Evolutionary conservation across 37 sponge, comb jelly and placozoan genomes (phyloP).

Genomic region (Oscarella lobularis): DNA sequence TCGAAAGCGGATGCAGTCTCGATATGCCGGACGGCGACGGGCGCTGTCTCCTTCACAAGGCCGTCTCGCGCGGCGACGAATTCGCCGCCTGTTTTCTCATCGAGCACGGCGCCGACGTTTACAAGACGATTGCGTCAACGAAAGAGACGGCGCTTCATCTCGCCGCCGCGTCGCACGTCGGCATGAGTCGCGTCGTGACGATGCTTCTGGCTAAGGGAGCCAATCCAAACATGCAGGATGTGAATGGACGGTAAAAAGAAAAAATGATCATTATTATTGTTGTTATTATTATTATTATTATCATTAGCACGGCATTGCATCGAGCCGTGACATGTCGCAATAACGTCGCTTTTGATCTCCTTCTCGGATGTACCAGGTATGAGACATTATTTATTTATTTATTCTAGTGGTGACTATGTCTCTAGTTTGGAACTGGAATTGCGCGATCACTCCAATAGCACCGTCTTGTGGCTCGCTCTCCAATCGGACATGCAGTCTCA

Average conservation of each 20-base stretch:
- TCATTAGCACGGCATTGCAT: conserved; percentile 50
- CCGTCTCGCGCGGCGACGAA: conserved; percentile 68
- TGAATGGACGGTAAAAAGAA: conserved; percentile 14
- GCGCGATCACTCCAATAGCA: conserved; percentile 34
- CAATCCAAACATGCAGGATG: conserved; percentile 71
- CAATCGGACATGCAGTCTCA: conserved; percentile 40
- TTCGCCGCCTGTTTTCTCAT: conserved; percentile 79
- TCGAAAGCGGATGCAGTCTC: conserved; percentile 62
- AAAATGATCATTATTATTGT: neutral
- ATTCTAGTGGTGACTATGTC: neutral
- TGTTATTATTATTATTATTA: neutral
- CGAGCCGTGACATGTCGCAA: conserved; percentile 41
- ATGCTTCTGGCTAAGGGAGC: conserved; percentile 65
- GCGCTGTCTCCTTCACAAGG: conserved; percentile 68
- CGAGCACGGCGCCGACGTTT: conserved; percentile 54
- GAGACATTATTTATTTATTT: neutral
- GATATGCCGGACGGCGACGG: conserved; percentile 44
- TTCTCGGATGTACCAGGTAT: conserved; percentile 26
- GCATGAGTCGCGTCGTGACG: conserved; percentile 45
- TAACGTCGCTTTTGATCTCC: conserved; percentile 40
- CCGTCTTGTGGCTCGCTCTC: conserved; percentile 63
- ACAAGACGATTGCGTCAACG: conserved; percentile 3
- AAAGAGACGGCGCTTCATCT: conserved; percentile 71
- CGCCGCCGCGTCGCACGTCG: conserved; percentile 34
- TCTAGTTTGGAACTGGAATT: conserved; percentile 66